phyloP scores from a whole-genome alignment of 2,797 vertebrate species.

The Periparus ater region DNA sequence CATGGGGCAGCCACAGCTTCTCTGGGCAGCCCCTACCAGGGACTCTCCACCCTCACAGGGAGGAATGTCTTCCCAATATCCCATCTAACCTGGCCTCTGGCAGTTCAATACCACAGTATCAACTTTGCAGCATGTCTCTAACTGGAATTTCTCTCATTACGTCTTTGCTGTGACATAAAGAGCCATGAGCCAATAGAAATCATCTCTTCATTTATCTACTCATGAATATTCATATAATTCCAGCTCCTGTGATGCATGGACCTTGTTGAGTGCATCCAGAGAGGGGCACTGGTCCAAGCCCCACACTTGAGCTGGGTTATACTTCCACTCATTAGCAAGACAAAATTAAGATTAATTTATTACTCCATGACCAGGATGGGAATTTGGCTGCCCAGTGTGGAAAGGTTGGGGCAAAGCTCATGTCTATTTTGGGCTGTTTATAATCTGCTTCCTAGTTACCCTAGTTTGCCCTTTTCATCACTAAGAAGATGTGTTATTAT shows the following conservation, averaged over 20 bases:
- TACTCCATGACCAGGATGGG: background rate
- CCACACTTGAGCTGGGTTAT: background rate
- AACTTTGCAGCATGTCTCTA: background rate
- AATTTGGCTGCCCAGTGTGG: background rate
- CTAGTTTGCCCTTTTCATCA: conserved; percentile 42
- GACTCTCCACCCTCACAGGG: background rate
- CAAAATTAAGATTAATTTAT: conserved; percentile 1
- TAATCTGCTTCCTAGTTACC: conserved; percentile 70
- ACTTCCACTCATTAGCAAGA: background rate
- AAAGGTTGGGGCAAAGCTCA: conserved; percentile 20
- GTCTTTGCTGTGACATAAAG: background rate
- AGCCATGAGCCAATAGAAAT: background rate
- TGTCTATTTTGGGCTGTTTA: conserved; percentile 61
- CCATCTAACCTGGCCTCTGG: background rate
- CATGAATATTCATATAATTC: background rate
- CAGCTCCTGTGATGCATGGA: background rate
- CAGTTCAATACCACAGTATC: background rate
- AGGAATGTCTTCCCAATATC: background rate
- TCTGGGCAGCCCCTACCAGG: background rate
- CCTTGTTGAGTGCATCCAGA: background rate
- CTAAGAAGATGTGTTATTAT: conserved; percentile 28
- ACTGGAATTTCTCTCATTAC: background rate
- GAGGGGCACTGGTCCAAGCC: background rate
- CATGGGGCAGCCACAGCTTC: background rate
- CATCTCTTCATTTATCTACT: background rate